Percentiles rank a stretch among this genome's conserved stretches.
Conservation (phyloP, 2,888 invertebrate species). For the Ephialtes manifestator region DNA sequence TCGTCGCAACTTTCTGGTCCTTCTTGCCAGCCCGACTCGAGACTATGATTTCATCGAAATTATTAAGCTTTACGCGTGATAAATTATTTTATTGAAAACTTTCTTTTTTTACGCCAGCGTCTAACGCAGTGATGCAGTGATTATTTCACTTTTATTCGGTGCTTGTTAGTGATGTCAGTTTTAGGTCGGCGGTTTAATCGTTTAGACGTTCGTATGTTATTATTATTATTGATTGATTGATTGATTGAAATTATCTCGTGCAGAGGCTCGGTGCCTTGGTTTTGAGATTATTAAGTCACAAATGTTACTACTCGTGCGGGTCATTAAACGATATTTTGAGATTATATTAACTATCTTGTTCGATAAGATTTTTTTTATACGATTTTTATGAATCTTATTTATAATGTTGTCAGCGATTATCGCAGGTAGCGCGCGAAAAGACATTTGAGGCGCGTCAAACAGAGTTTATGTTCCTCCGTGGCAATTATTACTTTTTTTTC, state of each 20-base stretch:
- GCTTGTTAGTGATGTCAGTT: neutral
- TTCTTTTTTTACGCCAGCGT: neutral
- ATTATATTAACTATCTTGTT: slow-evolving; percentile 14
- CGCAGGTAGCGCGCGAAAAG: neutral
- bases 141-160: neutral
- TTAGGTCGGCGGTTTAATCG: slow-evolving; percentile 5
- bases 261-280: slow-evolving; percentile 2
- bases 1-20: neutral
- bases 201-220: slow-evolving; percentile 4
- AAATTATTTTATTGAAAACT: slow-evolving; percentile 1
- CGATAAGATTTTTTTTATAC: slow-evolving; percentile 56
- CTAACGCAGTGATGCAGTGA: neutral
- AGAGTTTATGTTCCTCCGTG: slow-evolving; percentile 61
- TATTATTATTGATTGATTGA: slow-evolving; percentile 1
- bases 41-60: neutral
- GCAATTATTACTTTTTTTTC: slow-evolving; percentile 50
- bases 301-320: slow-evolving; percentile 30
- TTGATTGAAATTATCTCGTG: slow-evolving; percentile 6
- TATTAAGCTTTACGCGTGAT: neutral
- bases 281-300: slow-evolving; percentile 31
- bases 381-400: slow-evolving; percentile 59
- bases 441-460: slow-evolving; percentile 31
- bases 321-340: slow-evolving; percentile 34
- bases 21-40: neutral
- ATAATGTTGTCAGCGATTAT: slow-evolving; percentile 44